A percentile compares a stretch with the other conserved stretches of the same genome.
Evolutionary conservation across 2,113 vertebrate species (phyloP).

Genomic region (Danionella cerebrum): DNA sequence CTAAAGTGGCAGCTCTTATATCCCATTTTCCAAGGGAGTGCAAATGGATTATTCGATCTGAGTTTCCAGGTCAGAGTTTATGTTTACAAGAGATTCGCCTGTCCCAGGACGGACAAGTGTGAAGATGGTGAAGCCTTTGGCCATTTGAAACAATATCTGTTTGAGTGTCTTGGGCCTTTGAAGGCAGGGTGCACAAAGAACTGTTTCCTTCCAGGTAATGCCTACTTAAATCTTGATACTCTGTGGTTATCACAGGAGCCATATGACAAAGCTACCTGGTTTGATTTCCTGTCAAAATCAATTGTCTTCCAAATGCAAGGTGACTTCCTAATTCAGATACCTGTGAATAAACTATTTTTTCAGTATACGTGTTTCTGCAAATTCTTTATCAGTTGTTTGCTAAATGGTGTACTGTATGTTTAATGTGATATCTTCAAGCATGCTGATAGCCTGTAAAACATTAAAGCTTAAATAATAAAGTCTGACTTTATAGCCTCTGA

Average conservation of each 20-base stretch:
- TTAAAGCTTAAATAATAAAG: neutral
- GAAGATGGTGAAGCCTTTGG: neutral
- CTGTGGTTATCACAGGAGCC: conserved; percentile 11
- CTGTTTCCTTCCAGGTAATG: conserved; percentile 1
- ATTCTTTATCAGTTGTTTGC: neutral
- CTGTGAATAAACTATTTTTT: conserved; percentile 59
- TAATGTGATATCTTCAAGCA: neutral
- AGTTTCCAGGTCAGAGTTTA: conserved; percentile 26
- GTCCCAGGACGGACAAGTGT: conserved; percentile 11
- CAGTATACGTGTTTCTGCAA: conserved; percentile 9
- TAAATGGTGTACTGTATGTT: neutral
- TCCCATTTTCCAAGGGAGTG: no score
- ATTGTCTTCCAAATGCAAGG: conserved; percentile 31
- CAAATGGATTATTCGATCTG: neutral
- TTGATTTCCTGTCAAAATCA: conserved; percentile 15
- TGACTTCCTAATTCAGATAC: conserved; percentile 26
- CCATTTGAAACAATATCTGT: conserved; percentile 10
- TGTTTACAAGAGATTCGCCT: conserved; percentile 42
- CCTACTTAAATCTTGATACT: conserved; percentile 1
- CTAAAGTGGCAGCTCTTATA: no score
- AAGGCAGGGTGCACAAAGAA: conserved; percentile 15
- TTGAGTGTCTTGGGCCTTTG: neutral
- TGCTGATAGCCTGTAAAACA: neutral
- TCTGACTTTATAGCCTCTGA: neutral
- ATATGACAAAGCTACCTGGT: conserved; percentile 1